Base-by-base conservation (phyloP, 2,113 vertebrate species). In the Girardinichthys multiradiatus region DNA sequence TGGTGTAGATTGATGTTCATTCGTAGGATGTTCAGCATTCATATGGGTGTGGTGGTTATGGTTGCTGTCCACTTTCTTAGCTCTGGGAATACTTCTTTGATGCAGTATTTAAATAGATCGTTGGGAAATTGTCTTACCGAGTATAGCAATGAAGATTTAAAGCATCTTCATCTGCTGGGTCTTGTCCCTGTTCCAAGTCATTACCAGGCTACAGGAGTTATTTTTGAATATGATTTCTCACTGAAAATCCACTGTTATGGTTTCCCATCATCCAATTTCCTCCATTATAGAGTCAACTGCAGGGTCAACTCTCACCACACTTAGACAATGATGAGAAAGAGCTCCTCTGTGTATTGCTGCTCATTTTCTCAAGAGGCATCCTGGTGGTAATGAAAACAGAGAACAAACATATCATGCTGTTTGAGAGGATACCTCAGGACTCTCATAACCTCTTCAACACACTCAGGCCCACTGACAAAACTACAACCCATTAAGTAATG, bases 351-450 rank as follows among this genome's bases (percentile, higher is more conserved):
- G 21, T 58, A 63, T 74, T 12, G 28, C 61, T 62, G 79, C 84
- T 85, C 81, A 70, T 84, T 86, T 81, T 77, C 87, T 84, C 64
- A 83, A 87, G 87, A 66, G 80, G 62, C 28, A 13, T 14, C 80
- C 57, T 2, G 58, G 15, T 48, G 72, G n/a, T 37, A 21, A 64
- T 26, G 51, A 85, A 73, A 70, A 62, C 75, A 45, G 24, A 71
- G 70, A 77, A 30, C 77, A 81, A 85, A 82, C 77, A 78, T 67
- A 69, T 74, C 71, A 64, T 35, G 70, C 37, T 27, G 31, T 31
- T 37, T 57, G 42, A 72, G 64, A 62, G 61, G 60, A 82, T 71
- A 76, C 51, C 72, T 80, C 26, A 54, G 70, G 79, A 73, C 85
- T 82, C 83, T 81, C 74, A 68, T 26, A 74, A 61, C 70, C 74